A percentile compares a stretch with the other conserved stretches of the same genome.
Conservation (phyloP, 1,140 invertebrate species). For the Drosophila pseudoobscura region DNA sequence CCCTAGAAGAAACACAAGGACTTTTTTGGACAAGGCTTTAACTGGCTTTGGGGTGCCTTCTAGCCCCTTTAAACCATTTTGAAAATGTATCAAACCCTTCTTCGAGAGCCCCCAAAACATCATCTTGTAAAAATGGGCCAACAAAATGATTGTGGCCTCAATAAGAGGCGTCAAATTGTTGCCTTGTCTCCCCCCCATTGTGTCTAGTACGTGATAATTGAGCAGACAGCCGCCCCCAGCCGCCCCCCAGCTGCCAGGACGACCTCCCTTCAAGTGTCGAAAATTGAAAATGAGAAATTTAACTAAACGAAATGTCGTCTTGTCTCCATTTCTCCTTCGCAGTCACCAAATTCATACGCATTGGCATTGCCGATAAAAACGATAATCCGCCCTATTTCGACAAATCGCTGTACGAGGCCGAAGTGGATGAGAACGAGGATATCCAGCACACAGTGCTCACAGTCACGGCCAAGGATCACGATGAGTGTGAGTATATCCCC, state of each 20-base stretch:
- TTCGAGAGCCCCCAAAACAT: no score
- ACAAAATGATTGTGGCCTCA: constrained; percentile 57
- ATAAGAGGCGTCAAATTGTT: constrained; percentile 68
- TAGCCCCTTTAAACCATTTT: no score
- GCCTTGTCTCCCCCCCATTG: constrained; percentile 43
- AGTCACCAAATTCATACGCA: constrained; percentile 96
- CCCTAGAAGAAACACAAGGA: no score
- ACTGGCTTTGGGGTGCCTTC: no score
- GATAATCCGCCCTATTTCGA: constrained; percentile 99
- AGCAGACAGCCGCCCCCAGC: not conserved
- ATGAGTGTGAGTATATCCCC: constrained; percentile 94
- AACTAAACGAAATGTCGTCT: constrained; percentile 36
- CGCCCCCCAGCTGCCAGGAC: no score
- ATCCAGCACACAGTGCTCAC: constrained; percentile 98
- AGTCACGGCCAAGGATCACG: constrained; percentile 98
- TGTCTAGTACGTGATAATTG: constrained; percentile 56
- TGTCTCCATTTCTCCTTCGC: constrained; percentile 35
- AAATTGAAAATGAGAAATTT: constrained; percentile 47
- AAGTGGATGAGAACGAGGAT: constrained; percentile 98
- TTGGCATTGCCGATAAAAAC: constrained; percentile 97
- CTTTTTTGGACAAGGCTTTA: no score
- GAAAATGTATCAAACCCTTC: no score
- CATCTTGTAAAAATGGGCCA: constrained; percentile 14
- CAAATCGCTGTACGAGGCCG: constrained; percentile 96
- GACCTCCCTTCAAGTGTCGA: constrained; percentile 5